phyloP scores from a whole-genome alignment of 2,113 vertebrate species.

The Eptatretus burgeri region DNA sequence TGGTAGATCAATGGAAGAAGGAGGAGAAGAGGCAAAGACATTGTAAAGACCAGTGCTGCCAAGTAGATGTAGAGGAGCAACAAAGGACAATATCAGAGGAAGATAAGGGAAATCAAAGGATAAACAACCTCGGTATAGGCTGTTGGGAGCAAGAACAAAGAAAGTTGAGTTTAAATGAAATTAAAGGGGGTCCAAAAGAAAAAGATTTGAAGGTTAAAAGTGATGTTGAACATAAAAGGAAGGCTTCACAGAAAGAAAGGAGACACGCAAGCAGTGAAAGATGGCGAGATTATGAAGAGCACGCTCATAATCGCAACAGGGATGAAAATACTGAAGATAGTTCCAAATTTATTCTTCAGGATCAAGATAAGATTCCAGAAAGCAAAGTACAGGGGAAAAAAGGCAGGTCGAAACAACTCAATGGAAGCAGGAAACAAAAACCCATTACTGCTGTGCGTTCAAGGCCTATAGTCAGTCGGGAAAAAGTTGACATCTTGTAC shows the following conservation, averaged over 20 bases:
- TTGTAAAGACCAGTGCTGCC: constrained; percentile 13
- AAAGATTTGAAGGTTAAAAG: constrained; percentile 9
- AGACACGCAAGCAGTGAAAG: background rate
- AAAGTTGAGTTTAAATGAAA: constrained; percentile 11
- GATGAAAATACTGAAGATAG: background rate
- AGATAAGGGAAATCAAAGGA: constrained; percentile 14
- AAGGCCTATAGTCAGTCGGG: too few species aligned
- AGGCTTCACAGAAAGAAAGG: constrained; percentile 12
- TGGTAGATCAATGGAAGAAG: constrained; percentile 11
- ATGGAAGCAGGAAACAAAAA: background rate
- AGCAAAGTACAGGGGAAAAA: constrained; percentile 17
- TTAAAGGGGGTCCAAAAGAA: constrained; percentile 10
- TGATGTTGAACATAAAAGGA: constrained; percentile 17
- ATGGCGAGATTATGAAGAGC: background rate
- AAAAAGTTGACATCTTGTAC: constrained; percentile 23
- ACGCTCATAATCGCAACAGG: background rate
- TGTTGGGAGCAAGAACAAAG: constrained; percentile 13
- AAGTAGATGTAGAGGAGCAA: background rate
- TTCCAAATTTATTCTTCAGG: background rate
- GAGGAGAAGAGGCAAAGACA: constrained; percentile 16
- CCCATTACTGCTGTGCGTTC: too few species aligned
- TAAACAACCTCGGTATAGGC: constrained; percentile 8
- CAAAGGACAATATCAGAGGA: constrained; percentile 13
- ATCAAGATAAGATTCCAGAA: constrained; percentile 8
- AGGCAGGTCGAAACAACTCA: background rate